These are phyloP conservation scores for Spermophilus dauricus DNA, from an alignment of 2,113 vertebrate species.

Conservation along the genomic window DNA sequence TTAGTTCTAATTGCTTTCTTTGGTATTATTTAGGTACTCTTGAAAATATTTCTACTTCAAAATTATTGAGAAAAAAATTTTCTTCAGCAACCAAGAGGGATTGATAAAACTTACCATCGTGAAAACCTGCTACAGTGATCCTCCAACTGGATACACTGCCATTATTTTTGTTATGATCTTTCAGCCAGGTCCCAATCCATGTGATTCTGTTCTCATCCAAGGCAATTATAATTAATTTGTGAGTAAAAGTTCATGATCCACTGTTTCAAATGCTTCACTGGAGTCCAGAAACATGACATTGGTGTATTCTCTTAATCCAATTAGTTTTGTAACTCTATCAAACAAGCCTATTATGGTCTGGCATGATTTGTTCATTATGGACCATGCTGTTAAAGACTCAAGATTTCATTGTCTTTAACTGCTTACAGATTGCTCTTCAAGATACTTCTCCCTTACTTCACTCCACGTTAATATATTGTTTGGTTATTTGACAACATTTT, in stretches of 20 bases:
- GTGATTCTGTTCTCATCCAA: constrained; percentile 67
- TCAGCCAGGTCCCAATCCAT: constrained; percentile 61
- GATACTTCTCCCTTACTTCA: background rate
- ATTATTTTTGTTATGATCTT: constrained; percentile 66
- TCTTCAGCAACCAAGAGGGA: background rate
- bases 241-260: constrained; percentile 76
- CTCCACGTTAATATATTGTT: background rate
- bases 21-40: background rate
- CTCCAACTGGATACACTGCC: background rate
- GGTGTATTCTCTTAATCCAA: constrained; percentile 50
- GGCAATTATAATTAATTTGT: constrained; percentile 76
- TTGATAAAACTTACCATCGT: background rate
- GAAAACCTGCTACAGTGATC: background rate
- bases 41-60: constrained; percentile 26
- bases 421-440: constrained; percentile 62
- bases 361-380: constrained; percentile 51
- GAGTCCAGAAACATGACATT: constrained; percentile 63
- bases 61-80: constrained; percentile 25
- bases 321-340: constrained; percentile 74
- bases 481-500: constrained; percentile 1
- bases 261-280: constrained; percentile 75
- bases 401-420: constrained; percentile 66
- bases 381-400: constrained; percentile 7
- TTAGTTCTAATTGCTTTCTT: background rate
- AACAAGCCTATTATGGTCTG: constrained; percentile 52